Evolutionary conservation across 2,888 invertebrate genomes (phyloP).

Genomic region (Actias luna): DNA sequence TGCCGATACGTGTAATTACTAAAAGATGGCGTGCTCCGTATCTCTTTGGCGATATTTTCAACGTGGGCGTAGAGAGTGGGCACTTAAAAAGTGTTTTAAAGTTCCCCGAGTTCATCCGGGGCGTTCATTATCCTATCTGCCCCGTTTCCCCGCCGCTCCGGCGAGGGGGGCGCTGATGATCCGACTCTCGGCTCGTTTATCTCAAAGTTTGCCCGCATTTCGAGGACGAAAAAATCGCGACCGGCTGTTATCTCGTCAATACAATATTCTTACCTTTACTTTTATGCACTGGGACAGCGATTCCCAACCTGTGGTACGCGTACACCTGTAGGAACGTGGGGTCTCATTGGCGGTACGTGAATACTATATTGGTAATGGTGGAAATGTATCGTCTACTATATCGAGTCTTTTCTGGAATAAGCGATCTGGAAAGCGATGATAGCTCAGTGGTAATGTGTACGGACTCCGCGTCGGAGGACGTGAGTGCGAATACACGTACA

Average conservation of each 20-base stretch:
- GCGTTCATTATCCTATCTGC: conserved; percentile 1
- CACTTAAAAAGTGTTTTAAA: conserved; percentile 2
- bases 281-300: background rate
- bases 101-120: background rate
- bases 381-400: too few relatives aligned
- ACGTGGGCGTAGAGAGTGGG: background rate
- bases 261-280: background rate
- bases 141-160: background rate
- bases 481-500: too few relatives aligned
- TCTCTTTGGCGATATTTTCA: background rate
- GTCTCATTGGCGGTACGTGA: too few relatives aligned
- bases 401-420: too few relatives aligned
- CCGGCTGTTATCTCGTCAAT: background rate
- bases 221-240: background rate
- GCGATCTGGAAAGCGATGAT: too few relatives aligned
- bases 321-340: too few relatives aligned
- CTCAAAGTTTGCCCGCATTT: conserved; percentile 3
- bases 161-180: background rate
- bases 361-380: too few relatives aligned
- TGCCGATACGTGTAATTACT: background rate
- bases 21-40: background rate
- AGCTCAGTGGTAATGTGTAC: too few relatives aligned
- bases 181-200: background rate
- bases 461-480: too few relatives aligned
- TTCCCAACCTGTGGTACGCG: too few relatives aligned